Evolutionary conservation across 2,113 vertebrate genomes (phyloP).

Genomic region (Notothenia coriiceps): DNA sequence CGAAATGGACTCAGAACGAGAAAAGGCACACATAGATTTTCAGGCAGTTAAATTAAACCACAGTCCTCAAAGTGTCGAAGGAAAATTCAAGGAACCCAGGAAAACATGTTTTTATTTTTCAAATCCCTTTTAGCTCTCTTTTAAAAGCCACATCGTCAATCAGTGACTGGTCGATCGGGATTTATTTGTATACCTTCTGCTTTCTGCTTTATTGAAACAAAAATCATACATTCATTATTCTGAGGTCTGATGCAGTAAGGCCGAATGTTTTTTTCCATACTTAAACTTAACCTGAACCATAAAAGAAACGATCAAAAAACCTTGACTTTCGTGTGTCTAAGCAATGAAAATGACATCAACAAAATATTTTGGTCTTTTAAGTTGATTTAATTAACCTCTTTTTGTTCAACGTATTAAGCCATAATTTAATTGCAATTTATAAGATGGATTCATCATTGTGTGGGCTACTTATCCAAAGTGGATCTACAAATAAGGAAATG

Average conservation of each 20-base stretch:
- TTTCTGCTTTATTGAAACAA: neutral
- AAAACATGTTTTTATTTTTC: constrained; percentile 25
- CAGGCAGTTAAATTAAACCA: constrained; percentile 24
- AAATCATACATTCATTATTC: neutral
- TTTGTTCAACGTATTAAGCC: neutral
- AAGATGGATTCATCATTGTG: neutral
- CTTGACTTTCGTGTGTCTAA: constrained; percentile 12
- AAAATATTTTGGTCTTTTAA: neutral
- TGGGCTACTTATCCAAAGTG: neutral
- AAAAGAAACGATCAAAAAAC: neutral
- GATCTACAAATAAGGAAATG: neutral
- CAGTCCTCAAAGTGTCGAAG: constrained; percentile 17
- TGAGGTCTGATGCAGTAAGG: neutral
- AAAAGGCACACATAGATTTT: constrained; percentile 13
- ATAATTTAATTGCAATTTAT: too few species aligned
- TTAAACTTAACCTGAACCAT: neutral
- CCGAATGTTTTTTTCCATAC: neutral
- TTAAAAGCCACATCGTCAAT: neutral
- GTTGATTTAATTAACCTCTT: neutral
- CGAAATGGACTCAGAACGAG: constrained; percentile 5
- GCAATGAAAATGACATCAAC: neutral
- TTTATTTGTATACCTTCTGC: neutral
- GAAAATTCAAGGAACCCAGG: constrained; percentile 17
- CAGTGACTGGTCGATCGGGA: neutral
- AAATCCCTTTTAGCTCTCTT: neutral